Conservation (phyloP, 2,113 vertebrate genomes). For the Okapia johnstoni region DNA sequence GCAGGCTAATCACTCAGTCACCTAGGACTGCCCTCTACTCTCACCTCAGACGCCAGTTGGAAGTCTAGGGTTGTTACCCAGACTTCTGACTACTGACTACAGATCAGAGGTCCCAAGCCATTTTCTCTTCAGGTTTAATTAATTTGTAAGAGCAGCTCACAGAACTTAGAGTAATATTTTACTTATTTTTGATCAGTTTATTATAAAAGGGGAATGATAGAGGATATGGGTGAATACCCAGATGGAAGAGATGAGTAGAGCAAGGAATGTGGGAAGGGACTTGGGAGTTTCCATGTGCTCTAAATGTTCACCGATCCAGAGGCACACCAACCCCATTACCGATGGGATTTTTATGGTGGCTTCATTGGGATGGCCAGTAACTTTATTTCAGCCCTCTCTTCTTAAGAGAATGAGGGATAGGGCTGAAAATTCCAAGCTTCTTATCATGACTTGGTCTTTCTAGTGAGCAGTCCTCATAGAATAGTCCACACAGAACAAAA, state of each 20-base stretch:
- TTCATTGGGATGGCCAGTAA: not conserved
- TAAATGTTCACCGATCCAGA: not conserved
- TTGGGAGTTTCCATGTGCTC: not conserved
- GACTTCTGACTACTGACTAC: not conserved
- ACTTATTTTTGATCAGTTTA: not conserved
- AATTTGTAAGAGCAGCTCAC: not conserved
- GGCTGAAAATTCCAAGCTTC: not conserved
- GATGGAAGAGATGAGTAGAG: not conserved
- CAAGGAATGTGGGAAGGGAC: not conserved
- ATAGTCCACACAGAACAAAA: not conserved
- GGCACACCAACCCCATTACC: not conserved
- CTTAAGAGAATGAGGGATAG: not conserved
- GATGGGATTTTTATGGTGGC: not conserved
- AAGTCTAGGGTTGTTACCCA: not conserved
- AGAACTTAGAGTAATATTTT: not conserved
- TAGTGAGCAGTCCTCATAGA: not conserved
- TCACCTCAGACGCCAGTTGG: not conserved
- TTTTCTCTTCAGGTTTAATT: not conserved
- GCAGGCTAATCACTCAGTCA: not conserved
- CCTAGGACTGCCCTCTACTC: not conserved
- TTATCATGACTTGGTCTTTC: not conserved
- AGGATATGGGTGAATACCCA: not conserved
- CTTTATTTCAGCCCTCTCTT: not conserved
- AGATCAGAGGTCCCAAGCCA: not conserved
- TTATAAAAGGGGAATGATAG: not conserved